Percentiles rank a stretch among this genome's conserved stretches.
Conservation (phyloP, 2,888 invertebrate species). For the Tanytarsus gracilentus region DNA sequence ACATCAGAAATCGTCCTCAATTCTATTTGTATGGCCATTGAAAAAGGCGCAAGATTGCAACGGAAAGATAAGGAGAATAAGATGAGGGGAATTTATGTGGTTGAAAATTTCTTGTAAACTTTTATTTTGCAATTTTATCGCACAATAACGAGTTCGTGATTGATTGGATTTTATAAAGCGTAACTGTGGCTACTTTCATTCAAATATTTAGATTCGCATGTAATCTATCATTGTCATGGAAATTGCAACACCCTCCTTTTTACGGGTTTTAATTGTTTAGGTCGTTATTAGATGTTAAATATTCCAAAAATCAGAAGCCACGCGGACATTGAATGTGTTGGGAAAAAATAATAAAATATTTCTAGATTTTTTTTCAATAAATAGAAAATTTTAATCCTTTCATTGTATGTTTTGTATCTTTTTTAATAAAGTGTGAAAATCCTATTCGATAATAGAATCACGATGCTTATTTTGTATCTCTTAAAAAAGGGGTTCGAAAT, state of each 20-base stretch:
- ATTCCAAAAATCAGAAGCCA: too few relatives aligned
- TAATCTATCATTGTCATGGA: constrained; percentile 12
- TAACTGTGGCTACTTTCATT: neutral
- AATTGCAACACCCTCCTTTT: constrained; percentile 21
- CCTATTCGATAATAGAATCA: too few relatives aligned
- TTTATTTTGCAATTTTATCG: neutral
- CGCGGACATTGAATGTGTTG: too few relatives aligned
- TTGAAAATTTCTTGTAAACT: constrained; percentile 10
- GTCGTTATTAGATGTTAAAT: too few relatives aligned
- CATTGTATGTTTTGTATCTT: too few relatives aligned
- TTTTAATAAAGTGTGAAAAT: too few relatives aligned
- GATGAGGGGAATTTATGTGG: neutral
- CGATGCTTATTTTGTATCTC: too few relatives aligned
- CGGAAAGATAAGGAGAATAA: neutral
- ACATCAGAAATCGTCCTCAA: neutral
- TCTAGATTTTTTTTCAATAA: too few relatives aligned
- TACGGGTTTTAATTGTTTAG: too few relatives aligned
- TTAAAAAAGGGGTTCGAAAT: too few relatives aligned
- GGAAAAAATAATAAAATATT: too few relatives aligned
- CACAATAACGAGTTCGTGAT: constrained; percentile 10
- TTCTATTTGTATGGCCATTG: constrained; percentile 17
- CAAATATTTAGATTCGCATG: constrained; percentile 7
- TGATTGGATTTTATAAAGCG: constrained; percentile 1
- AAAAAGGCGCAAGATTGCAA: neutral
- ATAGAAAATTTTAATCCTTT: too few relatives aligned